These are phyloP conservation scores for Brachyptera risi DNA, from an alignment of 2,888 invertebrate genomes.

Conservation along the genomic window DNA sequence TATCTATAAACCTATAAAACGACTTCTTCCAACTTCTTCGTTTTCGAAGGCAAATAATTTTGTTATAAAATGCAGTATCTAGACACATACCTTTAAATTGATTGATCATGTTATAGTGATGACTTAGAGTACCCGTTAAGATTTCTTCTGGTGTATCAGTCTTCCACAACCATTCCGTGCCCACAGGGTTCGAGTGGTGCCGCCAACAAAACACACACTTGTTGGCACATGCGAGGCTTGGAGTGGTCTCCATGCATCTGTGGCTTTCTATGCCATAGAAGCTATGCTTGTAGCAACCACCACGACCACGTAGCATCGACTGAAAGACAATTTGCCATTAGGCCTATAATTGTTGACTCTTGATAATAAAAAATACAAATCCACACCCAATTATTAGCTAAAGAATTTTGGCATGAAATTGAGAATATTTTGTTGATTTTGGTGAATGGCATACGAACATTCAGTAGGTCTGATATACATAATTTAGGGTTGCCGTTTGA, in stretches of 20 bases:
- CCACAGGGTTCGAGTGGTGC: conserved; percentile 50
- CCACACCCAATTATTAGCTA: too few relatives aligned
- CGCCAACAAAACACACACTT: conserved; percentile 60
- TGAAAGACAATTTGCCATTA: conserved; percentile 29
- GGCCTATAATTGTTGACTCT: too few relatives aligned
- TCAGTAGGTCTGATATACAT: too few relatives aligned
- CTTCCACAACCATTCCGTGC: conserved; percentile 58
- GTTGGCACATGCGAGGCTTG: conserved; percentile 55
- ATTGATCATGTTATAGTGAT: conserved; percentile 52
- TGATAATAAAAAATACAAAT: not conserved
- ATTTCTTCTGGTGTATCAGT: conserved; percentile 52
- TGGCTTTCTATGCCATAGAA: conserved; percentile 58
- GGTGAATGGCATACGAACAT: too few relatives aligned
- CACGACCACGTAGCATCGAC: conserved; percentile 50
- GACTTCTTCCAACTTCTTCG: too few relatives aligned
- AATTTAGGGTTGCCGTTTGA: too few relatives aligned
- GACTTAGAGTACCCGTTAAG: conserved; percentile 49
- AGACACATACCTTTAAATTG: conserved; percentile 46
- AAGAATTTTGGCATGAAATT: too few relatives aligned
- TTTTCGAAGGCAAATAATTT: too few relatives aligned
- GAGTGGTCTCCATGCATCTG: conserved; percentile 57
- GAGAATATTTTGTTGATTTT: too few relatives aligned
- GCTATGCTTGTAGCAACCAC: conserved; percentile 58
- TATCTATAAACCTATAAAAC: too few relatives aligned
- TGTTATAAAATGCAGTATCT: too few relatives aligned